Evolutionary conservation across 2,888 invertebrate species (phyloP), one percentile per base, ranked within the genome.

Genomic region (Anoplius nigerrimus): DNA sequence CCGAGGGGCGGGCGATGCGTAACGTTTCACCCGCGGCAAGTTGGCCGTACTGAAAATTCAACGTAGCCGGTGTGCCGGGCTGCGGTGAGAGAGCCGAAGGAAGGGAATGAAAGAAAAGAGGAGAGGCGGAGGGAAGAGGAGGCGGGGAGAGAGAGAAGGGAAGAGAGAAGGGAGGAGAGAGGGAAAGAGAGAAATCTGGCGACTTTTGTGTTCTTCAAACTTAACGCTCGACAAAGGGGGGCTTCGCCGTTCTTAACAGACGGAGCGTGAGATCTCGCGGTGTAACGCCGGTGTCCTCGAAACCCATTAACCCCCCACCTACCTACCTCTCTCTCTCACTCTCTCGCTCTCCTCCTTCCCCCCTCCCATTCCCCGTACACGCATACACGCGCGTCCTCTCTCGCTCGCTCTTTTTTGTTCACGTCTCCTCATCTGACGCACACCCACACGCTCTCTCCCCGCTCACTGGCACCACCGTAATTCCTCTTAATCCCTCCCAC

Each of bases 271-370:
- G 71, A 79, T 72, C 71, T 79, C 76, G 64, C 71, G 78, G 70
- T 71, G 74, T 76, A 75, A 75, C 76, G 69, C 68, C 66, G 54
- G 59, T 81, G 83, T 82, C 83, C 83, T 83, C 82, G 74, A 84
- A 82, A 84, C 84, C 84, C 73, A 83, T 78, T 84, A 84, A 83
- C 79, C 79, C 77, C 69, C 75, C 68, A 71, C 69, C 34, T 58
- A 34, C 46, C 61, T 62, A 51, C 53, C 61, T 68, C 66, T 65
- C 61, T 27, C 53, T 51, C 24, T 60, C 48, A 46, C 27, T n/a
- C 15, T 22, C 20, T 21, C 64, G 8, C 13, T 45, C 42, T 6
- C 16, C 48, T 48, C 48, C 5, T 8, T 18, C 48, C 18, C 42
- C 13, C 18, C 48, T 48, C n/a, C 48, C n/a, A 16, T 48, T 42